Base-by-base conservation (phyloP, 2,113 vertebrate genomes). In the Seriola dumerili region DNA sequence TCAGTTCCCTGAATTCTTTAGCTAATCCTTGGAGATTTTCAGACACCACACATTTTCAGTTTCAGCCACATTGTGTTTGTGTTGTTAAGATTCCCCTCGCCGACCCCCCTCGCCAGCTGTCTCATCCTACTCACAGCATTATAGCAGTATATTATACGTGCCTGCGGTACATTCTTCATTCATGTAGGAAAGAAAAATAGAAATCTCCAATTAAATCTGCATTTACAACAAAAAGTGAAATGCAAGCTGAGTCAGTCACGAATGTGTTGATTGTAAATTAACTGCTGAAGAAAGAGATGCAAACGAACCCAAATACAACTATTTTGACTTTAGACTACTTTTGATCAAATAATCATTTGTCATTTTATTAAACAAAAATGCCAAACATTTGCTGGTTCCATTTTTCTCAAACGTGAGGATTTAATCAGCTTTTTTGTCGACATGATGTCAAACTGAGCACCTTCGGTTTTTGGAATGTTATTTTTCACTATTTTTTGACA, bases 21-120 rank as follows among this genome's bases (percentile, higher is more conserved):
- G 17, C 54, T 78, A 70, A 74, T 80, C 72, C 78, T 59, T 4
- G 1, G 36, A 80, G 67, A 81, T 75, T 12, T 14, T 4, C 58
- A 89, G 68, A 58, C 66, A 68, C 81, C 32, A 57, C n/a, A 11
- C 21, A 54, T 69, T 44, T 69, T 70, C 59, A 1, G 29, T 72
- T 83, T 68, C 5, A 38, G 50, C 40, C 44, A 25, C 42, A 38
- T 65, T 55, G 0, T 73, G 80, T 71, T 85, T 76, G 71, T 58
- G 59, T 72, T 76, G 50, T 72, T 70, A 77, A 70, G 64, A 69
- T 54, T 70, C n/a, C 57, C 70, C 83, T 40, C 1, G 0, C 9
- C 10, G 13, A 11, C 73, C 34, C 19, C 16, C 57, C 44, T 23
- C 23, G 2, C 57, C 67, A 55, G 77, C 50, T 52, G 46, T 42